These are phyloP conservation scores for Brevimyrus niger DNA, from an alignment of 2,113 vertebrate species.

Conservation along the genomic window DNA sequence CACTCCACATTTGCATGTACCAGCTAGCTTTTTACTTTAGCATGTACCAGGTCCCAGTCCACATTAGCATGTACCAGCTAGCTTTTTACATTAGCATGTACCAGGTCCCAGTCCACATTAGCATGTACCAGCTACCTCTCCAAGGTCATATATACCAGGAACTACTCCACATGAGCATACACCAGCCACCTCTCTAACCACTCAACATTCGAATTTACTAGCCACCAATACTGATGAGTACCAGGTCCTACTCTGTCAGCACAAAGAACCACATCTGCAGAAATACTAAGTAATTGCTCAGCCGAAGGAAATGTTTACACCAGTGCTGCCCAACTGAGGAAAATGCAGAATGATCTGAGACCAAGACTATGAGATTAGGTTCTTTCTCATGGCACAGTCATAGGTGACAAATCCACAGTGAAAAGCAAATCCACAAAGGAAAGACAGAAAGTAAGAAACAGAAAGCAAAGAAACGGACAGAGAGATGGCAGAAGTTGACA, in stretches of 20 bases:
- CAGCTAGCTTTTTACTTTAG: not conserved
- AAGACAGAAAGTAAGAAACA: not conserved
- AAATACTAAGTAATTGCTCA: not conserved
- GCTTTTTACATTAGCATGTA: not conserved
- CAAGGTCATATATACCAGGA: not conserved
- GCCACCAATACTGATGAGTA: not conserved
- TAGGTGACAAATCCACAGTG: not conserved
- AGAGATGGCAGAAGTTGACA: not conserved
- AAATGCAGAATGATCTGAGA: not conserved
- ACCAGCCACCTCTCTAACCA: not conserved
- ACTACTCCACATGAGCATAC: not conserved
- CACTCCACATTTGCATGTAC: not conserved
- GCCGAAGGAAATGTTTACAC: not conserved
- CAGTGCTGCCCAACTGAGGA: not conserved
- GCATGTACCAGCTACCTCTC: not conserved
- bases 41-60: not conserved
- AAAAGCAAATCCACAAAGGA: conserved; percentile 2
- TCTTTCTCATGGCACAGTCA: not conserved
- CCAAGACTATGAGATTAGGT: not conserved
- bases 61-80: not conserved
- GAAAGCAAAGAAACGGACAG: not conserved
- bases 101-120: not conserved
- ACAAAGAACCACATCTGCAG: not conserved
- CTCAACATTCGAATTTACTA: not conserved
- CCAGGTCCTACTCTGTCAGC: not conserved